Base-by-base conservation (phyloP, 35 echinoderm and acorn worm genomes). In the Diadema setosum region DNA sequence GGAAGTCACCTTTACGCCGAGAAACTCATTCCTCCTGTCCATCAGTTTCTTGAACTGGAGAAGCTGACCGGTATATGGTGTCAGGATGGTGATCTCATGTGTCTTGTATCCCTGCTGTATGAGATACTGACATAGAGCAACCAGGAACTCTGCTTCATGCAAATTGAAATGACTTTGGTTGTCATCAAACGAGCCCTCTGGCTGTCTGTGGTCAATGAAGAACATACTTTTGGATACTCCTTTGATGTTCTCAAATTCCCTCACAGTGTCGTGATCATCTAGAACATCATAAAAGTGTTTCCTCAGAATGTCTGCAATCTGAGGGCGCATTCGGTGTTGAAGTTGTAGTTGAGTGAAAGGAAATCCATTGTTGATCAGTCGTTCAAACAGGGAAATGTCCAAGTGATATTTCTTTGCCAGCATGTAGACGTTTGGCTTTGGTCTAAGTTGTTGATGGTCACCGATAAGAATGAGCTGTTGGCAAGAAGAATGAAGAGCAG, bases 391-490 rank as follows among this genome's bases (percentile, higher is more conserved):
- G 18, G 95, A 98, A 7, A 88, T 84, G 25, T 98, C 95, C 0
- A 98, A 42, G 1, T 94, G 87, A 33, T 83, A 98, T 11, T 88
- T 70, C 11, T 78, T 98, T 4, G 91, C 92, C 24, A 98, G 85
- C 15, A 82, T 56, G 73, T 91, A 98, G 25, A 98, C 95, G 2
- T 92, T 94, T 73, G 95, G 91, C 63, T 93, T 97, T 35, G 94
- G 94, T 25, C 89, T 64, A 15, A 98, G 63, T 85, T 98, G 95
- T 58, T 98, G 91, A 60, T 98, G 95, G 64, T 98, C 95, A 23
- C 95, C 95, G n/a, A 98, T 98, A 0, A 98, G 69, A 67, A 98
- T 94, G 2, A 98, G 83, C 33, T 98, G 95, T 70, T 94, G 36
- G 55, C 91, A 94, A n/a, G 64, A 27, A 3, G 65, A 34, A 65